Evolutionary conservation across 1,140 invertebrate genomes (phyloP).

Genomic region (Andricus grossulariae): DNA sequence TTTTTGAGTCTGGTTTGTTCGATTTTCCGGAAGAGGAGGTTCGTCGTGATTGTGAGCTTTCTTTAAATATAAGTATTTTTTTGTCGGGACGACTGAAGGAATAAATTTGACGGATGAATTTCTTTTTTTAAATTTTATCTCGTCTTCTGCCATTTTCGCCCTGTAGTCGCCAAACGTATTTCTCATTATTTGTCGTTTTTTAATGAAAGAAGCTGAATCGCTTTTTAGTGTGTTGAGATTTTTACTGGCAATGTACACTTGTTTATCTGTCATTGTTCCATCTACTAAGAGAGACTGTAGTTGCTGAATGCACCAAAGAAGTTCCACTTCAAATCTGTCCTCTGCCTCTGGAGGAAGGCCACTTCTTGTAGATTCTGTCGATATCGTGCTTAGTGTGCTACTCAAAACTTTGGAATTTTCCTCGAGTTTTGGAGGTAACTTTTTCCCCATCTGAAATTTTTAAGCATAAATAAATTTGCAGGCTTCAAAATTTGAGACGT

Average conservation of each 20-base stretch:
- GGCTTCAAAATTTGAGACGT: no score
- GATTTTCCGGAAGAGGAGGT: constrained; percentile 31
- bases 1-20: constrained; percentile 39
- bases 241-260: constrained; percentile 80
- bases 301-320: constrained; percentile 87
- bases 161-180: constrained; percentile 85
- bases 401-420: constrained; percentile 39
- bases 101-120: constrained; percentile 71
- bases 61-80: constrained; percentile 78
- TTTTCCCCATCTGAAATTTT: constrained; percentile 12
- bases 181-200: constrained; percentile 85
- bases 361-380: constrained; percentile 52
- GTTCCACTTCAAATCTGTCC: constrained; percentile 83
- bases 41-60: constrained; percentile 64
- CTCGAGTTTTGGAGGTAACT: constrained; percentile 40
- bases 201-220: constrained; percentile 80
- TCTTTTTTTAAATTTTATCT: constrained; percentile 79
- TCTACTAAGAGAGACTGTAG: constrained; percentile 78
- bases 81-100: constrained; percentile 57
- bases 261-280: constrained; percentile 80
- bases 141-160: constrained; percentile 84
- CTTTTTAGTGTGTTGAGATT: constrained; percentile 82
- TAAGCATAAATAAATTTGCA: neutral
- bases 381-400: constrained; percentile 14
- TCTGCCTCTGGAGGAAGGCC: constrained; percentile 74